These are phyloP conservation scores for Hippocampus abdominalis DNA, from an alignment of 2,113 vertebrate species.

Conservation along the genomic window DNA sequence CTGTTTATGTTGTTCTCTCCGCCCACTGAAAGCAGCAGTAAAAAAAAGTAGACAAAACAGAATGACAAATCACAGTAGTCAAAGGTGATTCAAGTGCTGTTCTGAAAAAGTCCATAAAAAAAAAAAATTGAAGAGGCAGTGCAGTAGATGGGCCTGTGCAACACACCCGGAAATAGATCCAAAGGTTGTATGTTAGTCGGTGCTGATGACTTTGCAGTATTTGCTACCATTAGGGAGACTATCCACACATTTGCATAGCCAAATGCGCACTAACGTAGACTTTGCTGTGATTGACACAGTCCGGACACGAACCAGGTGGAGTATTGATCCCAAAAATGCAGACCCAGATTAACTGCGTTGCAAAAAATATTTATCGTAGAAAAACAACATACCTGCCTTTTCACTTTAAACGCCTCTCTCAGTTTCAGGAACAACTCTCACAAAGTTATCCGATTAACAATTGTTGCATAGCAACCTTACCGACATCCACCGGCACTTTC, in stretches of 20 bases:
- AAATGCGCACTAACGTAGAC: no score
- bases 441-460: constrained; percentile 12
- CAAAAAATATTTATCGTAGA: no score
- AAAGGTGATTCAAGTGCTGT: constrained; percentile 11
- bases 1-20: constrained; percentile 3
- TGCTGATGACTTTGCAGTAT: not conserved
- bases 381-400: not conserved
- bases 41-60: constrained; percentile 17
- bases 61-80: constrained; percentile 15
- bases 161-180: constrained; percentile 17
- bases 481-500: constrained; percentile 14
- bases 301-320: no score
- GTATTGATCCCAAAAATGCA: no score
- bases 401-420: constrained; percentile 4
- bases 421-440: constrained; percentile 2
- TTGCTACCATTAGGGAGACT: not conserved
- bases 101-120: constrained; percentile 36
- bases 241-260: no score
- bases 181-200: not conserved
- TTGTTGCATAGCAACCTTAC: constrained; percentile 34
- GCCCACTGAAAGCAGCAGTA: not conserved
- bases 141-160: constrained; percentile 19
- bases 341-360: no score
- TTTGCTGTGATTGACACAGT: no score
- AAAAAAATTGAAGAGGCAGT: constrained; percentile 11